These are phyloP conservation scores for Argya squamiceps DNA, from an alignment of 2,797 vertebrate genomes.

Conservation along the genomic window DNA sequence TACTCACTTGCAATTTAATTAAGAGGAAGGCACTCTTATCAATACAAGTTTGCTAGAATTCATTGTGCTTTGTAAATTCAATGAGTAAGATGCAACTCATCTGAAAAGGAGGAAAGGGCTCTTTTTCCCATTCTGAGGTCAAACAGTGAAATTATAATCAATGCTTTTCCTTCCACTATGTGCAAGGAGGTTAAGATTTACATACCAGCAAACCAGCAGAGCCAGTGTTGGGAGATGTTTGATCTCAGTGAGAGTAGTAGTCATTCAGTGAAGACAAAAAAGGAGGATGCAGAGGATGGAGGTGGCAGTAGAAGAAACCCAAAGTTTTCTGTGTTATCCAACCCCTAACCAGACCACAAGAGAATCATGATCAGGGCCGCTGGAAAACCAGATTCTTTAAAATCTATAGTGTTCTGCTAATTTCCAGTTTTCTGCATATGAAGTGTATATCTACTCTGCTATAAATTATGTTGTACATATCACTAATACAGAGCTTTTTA, in stretches of 20 bases:
- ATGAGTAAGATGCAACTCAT: not conserved
- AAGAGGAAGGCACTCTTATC: slow-evolving; percentile 28
- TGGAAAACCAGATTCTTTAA: slow-evolving; percentile 74
- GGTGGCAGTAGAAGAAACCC: slow-evolving; percentile 78
- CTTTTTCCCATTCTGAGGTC: slow-evolving; percentile 24
- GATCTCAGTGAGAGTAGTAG: slow-evolving; percentile 77
- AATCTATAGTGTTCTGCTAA: slow-evolving; percentile 57
- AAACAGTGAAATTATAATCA: slow-evolving; percentile 43
- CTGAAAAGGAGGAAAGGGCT: slow-evolving; percentile 47
- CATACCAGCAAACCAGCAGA: slow-evolving; percentile 79
- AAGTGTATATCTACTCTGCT: slow-evolving; percentile 59
- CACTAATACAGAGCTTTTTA: slow-evolving; percentile 40
- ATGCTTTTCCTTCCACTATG: slow-evolving; percentile 71
- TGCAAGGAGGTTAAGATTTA: slow-evolving; percentile 77
- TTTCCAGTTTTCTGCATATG: slow-evolving; percentile 63
- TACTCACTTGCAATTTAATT: slow-evolving; percentile 33
- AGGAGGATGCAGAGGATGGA: slow-evolving; percentile 80
- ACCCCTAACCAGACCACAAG: slow-evolving; percentile 80
- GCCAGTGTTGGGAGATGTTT: slow-evolving; percentile 77
- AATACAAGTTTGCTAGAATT: slow-evolving; percentile 40
- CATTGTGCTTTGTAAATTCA: slow-evolving; percentile 32
- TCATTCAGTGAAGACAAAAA: slow-evolving; percentile 80
- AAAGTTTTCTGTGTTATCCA: slow-evolving; percentile 79
- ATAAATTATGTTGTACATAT: not conserved
- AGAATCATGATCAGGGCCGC: slow-evolving; percentile 77